A percentile compares a stretch with the other conserved stretches of the same genome.
Conservation (phyloP, 1,140 invertebrate species). For the Neodiprion lecontei region DNA sequence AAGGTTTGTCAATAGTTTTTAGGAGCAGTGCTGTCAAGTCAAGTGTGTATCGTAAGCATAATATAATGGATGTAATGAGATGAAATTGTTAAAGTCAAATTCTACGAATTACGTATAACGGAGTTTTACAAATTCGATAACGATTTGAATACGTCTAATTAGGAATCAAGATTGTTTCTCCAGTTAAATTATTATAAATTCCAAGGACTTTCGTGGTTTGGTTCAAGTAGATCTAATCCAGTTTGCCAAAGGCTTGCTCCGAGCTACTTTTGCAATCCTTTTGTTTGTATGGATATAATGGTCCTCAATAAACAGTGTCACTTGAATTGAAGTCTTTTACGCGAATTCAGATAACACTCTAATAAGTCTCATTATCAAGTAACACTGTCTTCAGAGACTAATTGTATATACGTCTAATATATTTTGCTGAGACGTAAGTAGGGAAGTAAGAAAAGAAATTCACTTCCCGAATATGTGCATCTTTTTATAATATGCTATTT, state of each 20-base stretch:
- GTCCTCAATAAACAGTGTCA: not conserved
- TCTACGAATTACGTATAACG: not conserved
- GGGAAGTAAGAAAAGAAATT: not conserved
- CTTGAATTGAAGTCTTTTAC: no score
- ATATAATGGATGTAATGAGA: not conserved
- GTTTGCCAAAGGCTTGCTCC: not conserved
- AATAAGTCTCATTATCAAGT: no score
- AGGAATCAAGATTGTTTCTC: not conserved
- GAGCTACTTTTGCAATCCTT: not conserved
- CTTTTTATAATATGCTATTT: slow-evolving; percentile 43
- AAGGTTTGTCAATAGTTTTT: not conserved
- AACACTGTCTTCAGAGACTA: no score
- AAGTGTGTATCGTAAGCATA: not conserved
- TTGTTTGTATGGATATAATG: not conserved
- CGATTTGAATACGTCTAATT: not conserved
- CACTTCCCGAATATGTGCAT: slow-evolving; percentile 18
- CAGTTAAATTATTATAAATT: no score
- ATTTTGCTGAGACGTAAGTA: not conserved
- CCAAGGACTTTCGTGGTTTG: no score
- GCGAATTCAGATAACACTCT: no score
- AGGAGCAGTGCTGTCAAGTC: not conserved
- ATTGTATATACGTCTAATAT: not conserved
- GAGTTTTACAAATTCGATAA: not conserved
- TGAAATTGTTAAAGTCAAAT: not conserved
- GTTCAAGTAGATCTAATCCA: no score